A percentile compares a stretch with the other conserved stretches of the same genome.
phyloP scores from a whole-genome alignment of 2,113 vertebrate genomes.

The Psettodes erumei region DNA sequence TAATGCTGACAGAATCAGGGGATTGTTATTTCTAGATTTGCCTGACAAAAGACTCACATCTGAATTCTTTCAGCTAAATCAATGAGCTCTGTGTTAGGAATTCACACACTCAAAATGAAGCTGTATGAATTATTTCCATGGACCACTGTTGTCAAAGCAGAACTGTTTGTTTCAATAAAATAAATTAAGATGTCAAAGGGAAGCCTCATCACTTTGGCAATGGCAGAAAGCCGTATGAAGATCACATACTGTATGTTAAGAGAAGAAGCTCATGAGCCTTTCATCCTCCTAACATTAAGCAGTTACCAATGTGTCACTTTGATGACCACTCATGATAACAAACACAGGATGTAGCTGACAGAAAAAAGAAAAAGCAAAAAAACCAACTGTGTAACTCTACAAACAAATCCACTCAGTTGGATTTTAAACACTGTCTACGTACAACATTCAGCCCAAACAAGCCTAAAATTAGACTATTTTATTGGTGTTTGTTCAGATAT shows the following conservation, averaged over 20 bases:
- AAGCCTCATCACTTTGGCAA: constrained; percentile 11
- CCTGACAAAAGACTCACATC: constrained; percentile 4
- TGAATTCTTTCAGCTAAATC: constrained; percentile 17
- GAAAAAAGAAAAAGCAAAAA: constrained; percentile 6
- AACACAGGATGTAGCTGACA: constrained; percentile 25
- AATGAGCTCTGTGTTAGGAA: background rate
- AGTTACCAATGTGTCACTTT: constrained; percentile 53
- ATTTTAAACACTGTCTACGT: background rate
- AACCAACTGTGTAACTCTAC: background rate
- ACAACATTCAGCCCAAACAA: background rate
- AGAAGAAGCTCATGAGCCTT: constrained; percentile 42
- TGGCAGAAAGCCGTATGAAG: background rate
- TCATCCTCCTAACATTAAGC: constrained; percentile 29
- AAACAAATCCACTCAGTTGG: background rate
- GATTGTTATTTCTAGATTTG: background rate
- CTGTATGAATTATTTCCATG: constrained; percentile 2
- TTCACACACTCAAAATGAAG: background rate
- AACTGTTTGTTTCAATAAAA: background rate
- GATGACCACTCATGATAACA: constrained; percentile 21
- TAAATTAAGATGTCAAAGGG: constrained; percentile 34
- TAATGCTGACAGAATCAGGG: background rate
- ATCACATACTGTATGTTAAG: constrained; percentile 17
- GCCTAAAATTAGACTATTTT: background rate
- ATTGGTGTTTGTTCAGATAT: background rate
- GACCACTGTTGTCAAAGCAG: constrained; percentile 11